These are phyloP conservation scores for Nasonia vitripennis DNA, from an alignment of 1,140 invertebrate genomes.

Conservation along the genomic window DNA sequence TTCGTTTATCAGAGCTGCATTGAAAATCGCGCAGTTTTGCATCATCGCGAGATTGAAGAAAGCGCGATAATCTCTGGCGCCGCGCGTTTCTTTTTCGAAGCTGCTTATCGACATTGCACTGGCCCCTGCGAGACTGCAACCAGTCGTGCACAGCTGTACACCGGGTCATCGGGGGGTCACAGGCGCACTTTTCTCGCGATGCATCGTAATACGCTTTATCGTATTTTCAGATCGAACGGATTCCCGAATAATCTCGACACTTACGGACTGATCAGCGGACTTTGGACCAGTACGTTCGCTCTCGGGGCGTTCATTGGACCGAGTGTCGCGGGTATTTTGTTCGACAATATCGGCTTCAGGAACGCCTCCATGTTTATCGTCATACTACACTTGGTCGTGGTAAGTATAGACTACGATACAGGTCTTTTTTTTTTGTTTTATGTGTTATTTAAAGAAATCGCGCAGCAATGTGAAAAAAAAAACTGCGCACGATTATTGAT, in stretches of 20 bases:
- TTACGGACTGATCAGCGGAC: constrained; percentile 87
- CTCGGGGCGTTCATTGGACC: constrained; percentile 90
- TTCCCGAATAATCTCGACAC: constrained; percentile 88
- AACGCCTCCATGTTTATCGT: constrained; percentile 85
- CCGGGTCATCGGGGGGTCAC: neutral
- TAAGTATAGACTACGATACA: constrained; percentile 68
- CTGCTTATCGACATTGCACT: neutral
- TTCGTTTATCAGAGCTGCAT: neutral
- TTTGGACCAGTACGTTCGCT: constrained; percentile 91
- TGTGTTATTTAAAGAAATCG: neutral
- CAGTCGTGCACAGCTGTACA: neutral
- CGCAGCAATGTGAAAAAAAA: no score
- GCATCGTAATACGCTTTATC: neutral
- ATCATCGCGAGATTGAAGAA: no score
- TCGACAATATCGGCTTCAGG: constrained; percentile 84
- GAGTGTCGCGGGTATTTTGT: constrained; percentile 84
- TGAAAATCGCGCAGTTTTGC: neutral
- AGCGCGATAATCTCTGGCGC: neutral
- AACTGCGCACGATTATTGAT: neutral
- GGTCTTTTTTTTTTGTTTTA: neutral
- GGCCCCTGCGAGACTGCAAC: neutral
- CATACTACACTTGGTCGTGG: constrained; percentile 79
- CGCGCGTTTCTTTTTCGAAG: no score
- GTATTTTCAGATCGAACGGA: constrained; percentile 77
- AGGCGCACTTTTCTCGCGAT: neutral